phyloP scores from a whole-genome alignment of 37 sponge, comb jelly and placozoan species.

The Amphimedon queenslandica region DNA sequence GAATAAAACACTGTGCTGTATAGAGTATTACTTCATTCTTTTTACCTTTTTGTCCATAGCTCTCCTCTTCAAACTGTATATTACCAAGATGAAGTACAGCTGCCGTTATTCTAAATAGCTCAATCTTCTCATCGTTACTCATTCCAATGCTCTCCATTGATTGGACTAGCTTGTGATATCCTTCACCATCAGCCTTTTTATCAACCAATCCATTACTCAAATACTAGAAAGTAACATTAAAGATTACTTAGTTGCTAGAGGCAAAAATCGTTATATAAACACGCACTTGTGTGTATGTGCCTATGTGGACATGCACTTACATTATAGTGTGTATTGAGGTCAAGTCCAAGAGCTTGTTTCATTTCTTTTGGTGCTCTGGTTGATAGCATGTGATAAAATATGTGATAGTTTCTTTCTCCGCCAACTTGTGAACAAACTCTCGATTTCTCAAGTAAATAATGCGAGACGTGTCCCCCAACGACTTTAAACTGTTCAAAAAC shows the following conservation, averaged over 20 bases:
- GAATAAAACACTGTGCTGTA: no score
- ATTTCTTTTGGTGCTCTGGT: constrained; percentile 65
- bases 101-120: constrained; percentile 76
- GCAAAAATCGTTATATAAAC: no score
- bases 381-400: constrained; percentile 88
- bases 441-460: constrained; percentile 96
- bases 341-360: constrained; percentile 45
- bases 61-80: constrained; percentile 83
- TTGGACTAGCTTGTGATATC: constrained; percentile 49
- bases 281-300: no score
- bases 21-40: no score
- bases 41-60: constrained; percentile 59
- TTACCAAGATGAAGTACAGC: constrained; percentile 92
- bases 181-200: constrained; percentile 56
- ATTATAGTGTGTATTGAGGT: constrained; percentile 9
- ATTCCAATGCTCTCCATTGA: constrained; percentile 91
- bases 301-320: no score
- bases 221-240: not conserved
- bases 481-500: constrained; percentile 65
- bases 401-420: constrained; percentile 92
- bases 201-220: constrained; percentile 14
- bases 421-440: constrained; percentile 77
- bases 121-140: constrained; percentile 46
- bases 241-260: no score
- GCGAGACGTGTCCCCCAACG: constrained; percentile 91